Evolutionary conservation across 2,888 invertebrate species (phyloP).

Genomic region (Furcula furcula): DNA sequence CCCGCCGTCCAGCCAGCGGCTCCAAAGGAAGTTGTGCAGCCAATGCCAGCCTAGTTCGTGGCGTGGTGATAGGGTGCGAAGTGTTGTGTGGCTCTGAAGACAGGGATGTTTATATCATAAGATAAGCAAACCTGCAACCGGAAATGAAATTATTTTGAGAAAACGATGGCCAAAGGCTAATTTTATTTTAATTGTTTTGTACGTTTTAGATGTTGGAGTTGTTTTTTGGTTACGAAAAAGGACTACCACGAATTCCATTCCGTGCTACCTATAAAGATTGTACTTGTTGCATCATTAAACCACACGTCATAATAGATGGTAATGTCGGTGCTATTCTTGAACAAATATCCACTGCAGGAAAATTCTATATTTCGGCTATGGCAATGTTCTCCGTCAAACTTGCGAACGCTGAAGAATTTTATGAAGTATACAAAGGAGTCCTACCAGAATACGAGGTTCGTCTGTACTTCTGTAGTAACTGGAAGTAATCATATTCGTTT

Average conservation of each 20-base stretch:
- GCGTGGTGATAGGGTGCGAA: no score
- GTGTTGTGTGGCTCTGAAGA: no score
- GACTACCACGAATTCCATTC: constrained; percentile 49
- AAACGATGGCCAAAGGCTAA: not conserved
- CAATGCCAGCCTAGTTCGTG: no score
- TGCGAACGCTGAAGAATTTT: constrained; percentile 92
- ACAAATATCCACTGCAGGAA: constrained; percentile 85
- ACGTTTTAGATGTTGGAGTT: constrained; percentile 53
- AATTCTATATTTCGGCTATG: constrained; percentile 89
- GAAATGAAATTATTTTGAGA: no score
- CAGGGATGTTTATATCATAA: no score
- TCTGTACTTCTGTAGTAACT: no score
- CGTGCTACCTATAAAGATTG: constrained; percentile 84
- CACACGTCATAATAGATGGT: constrained; percentile 91
- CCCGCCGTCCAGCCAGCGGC: no score
- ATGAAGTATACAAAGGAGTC: constrained; percentile 95
- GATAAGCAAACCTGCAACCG: no score
- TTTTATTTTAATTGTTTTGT: not conserved
- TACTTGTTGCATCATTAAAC: constrained; percentile 93
- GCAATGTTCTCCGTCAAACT: constrained; percentile 90
- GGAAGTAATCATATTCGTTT: no score
- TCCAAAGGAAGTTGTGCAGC: no score
- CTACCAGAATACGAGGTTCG: constrained; percentile 88
- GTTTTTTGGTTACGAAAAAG: constrained; percentile 62
- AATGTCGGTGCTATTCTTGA: constrained; percentile 87